Evolutionary conservation across 2,113 vertebrate genomes (phyloP).

Genomic region (Dasyurus viverrinus): DNA sequence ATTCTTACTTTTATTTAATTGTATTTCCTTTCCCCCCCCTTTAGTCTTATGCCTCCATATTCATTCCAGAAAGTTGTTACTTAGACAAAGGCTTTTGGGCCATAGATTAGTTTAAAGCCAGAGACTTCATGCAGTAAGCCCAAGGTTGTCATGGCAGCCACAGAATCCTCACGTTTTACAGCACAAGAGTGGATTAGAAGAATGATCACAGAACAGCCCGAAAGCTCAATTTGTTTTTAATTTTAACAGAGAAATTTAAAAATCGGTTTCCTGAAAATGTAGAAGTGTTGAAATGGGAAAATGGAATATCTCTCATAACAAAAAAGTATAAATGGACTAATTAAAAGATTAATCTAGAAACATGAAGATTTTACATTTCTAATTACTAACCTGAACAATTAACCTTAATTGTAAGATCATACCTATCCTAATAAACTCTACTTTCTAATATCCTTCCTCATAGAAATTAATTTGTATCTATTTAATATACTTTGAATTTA

Average conservation of each 20-base stretch:
- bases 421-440: not conserved
- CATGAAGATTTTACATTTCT: not conserved
- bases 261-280: not conserved
- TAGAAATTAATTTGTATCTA: not conserved
- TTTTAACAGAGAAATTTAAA: not conserved
- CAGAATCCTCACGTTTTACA: conserved; percentile 28
- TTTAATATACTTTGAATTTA: not conserved
- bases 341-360: not conserved
- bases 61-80: not conserved
- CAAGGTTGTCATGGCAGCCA: conserved; percentile 20
- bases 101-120: not conserved
- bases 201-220: not conserved
- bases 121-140: conserved; percentile 23
- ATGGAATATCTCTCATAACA: not conserved
- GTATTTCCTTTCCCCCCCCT: not conserved
- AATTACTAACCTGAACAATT: not conserved
- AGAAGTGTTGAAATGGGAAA: not conserved
- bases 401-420: not conserved
- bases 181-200: conserved; percentile 24
- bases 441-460: not conserved
- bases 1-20: conserved; percentile 12
- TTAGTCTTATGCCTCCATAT: not conserved
- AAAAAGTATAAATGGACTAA: not conserved
- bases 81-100: conserved; percentile 9
- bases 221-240: not conserved